phyloP scores from a whole-genome alignment of 2,113 vertebrate species.

The Aegotheles bennettii region DNA sequence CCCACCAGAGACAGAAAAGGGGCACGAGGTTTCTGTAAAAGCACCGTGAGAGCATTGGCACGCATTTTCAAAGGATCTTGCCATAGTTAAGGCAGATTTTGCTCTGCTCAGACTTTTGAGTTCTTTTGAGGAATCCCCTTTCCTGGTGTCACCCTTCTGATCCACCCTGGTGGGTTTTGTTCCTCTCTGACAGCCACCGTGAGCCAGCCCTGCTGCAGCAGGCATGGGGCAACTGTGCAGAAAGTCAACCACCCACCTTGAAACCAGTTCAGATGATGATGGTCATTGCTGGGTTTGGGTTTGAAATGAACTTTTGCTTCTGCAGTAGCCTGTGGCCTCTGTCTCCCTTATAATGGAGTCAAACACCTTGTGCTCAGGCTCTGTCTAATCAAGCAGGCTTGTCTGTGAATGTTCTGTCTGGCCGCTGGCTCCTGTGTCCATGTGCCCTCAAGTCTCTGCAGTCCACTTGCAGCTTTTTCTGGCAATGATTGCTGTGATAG shows the following conservation, averaged over 20 bases:
- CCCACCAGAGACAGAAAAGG: accelerated
- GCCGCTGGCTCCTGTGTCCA: background rate
- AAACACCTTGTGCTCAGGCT: background rate
- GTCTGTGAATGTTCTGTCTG: background rate
- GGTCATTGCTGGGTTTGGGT: background rate
- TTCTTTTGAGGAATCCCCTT: background rate
- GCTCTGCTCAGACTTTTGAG: background rate
- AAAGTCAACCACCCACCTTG: background rate
- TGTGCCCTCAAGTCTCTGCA: no score
- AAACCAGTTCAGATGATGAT: background rate
- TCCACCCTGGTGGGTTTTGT: background rate
- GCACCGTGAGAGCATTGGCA: accelerated
- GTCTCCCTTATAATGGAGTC: accelerated
- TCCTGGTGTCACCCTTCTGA: accelerated
- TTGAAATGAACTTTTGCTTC: background rate
- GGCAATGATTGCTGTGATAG: background rate
- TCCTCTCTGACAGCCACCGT: accelerated
- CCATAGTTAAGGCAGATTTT: background rate
- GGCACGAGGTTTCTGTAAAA: background rate
- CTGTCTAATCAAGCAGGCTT: background rate
- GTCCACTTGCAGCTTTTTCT: background rate
- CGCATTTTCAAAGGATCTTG: background rate
- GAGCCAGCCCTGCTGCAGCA: accelerated
- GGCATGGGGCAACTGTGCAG: accelerated
- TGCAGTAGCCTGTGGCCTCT: no score